Evolutionary conservation across 2,113 vertebrate genomes (phyloP).

Genomic region (Corvus cornix): DNA sequence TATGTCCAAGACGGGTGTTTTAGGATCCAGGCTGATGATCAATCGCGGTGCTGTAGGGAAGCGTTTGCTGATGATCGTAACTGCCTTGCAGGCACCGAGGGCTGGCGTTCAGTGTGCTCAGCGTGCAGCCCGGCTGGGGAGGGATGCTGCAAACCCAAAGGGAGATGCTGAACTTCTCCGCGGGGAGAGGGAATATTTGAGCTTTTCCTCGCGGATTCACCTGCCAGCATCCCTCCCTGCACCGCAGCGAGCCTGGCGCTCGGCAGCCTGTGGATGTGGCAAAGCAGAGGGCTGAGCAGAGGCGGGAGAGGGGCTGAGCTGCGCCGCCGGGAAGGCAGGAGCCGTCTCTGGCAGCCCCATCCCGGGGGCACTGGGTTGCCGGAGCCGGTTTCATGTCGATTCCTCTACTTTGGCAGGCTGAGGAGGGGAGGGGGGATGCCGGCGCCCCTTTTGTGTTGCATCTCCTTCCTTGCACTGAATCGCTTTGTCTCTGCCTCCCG

Average conservation of each 20-base stretch:
- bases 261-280: background rate
- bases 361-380: background rate
- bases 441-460: background rate
- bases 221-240: background rate
- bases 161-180: constrained; percentile 19
- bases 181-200: background rate
- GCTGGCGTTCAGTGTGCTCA: background rate
- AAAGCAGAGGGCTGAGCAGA: background rate
- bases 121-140: background rate
- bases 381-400: background rate
- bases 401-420: background rate
- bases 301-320: background rate
- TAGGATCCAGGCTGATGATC: background rate
- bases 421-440: background rate
- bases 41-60: background rate
- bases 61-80: background rate
- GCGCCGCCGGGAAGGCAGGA: background rate
- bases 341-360: background rate
- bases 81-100: background rate
- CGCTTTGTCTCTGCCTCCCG: constrained; percentile 7
- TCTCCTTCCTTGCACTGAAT: background rate
- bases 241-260: background rate
- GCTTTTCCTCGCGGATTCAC: background rate
- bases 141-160: background rate
- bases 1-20: background rate